A percentile compares a stretch with the other conserved stretches of the same genome.
These are phyloP conservation scores for Charadrius vociferus DNA, from an alignment of 2,113 vertebrate genomes.

Conservation along the genomic window DNA sequence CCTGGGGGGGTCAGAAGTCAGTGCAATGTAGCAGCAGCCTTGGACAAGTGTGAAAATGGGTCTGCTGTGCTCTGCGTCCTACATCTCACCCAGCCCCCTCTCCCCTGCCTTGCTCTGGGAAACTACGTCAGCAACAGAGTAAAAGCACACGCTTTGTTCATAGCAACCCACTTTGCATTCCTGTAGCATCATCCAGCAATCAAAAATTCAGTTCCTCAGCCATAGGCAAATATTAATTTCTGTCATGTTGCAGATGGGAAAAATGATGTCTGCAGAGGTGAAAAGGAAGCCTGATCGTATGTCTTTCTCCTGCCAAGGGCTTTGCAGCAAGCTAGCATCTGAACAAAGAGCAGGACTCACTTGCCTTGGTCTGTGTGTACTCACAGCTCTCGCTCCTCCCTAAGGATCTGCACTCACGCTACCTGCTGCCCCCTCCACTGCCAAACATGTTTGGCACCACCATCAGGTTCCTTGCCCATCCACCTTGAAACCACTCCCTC, in stretches of 20 bases:
- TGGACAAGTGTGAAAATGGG: background rate
- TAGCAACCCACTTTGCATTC: background rate
- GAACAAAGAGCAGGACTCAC: background rate
- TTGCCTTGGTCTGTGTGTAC: background rate
- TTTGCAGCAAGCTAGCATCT: background rate
- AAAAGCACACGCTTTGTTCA: background rate
- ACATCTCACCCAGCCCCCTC: background rate
- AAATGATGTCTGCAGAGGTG: background rate
- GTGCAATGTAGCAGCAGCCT: background rate
- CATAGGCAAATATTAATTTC: conserved; percentile 8
- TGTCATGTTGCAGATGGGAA: background rate
- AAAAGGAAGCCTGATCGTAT: background rate
- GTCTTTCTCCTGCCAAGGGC: background rate
- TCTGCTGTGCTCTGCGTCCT: background rate
- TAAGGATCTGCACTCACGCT: background rate
- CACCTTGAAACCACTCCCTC: background rate
- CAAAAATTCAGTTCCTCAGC: background rate
- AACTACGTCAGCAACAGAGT: background rate
- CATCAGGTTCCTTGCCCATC: background rate
- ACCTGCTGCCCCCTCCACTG: background rate
- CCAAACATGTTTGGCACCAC: background rate
- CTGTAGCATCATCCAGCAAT: background rate
- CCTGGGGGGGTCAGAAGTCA: background rate
- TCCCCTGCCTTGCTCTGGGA: background rate
- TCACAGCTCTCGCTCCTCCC: background rate